These are phyloP conservation scores for Phortica magna DNA, from an alignment of 2,888 invertebrate genomes.

Conservation along the genomic window DNA sequence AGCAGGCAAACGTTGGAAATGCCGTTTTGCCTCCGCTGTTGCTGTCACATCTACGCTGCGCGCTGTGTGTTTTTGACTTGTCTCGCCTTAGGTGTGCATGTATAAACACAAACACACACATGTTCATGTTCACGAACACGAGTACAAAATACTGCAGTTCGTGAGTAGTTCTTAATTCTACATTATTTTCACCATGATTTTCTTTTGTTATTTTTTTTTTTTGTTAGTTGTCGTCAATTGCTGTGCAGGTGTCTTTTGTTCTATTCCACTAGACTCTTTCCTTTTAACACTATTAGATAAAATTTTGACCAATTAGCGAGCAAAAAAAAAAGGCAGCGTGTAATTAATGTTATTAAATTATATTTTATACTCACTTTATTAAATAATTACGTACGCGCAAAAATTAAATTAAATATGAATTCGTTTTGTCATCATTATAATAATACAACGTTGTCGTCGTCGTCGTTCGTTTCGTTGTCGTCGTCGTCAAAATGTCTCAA, in stretches of 20 bases:
- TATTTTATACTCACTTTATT: too few relatives aligned
- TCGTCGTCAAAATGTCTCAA: conserved; percentile 24
- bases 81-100: conserved; percentile 53
- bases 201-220: not conserved
- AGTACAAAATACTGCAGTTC: not conserved
- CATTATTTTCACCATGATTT: not conserved
- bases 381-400: not conserved
- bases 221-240: not conserved
- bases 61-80: conserved; percentile 62
- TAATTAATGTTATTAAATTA: not conserved
- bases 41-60: conserved; percentile 18
- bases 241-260: not conserved
- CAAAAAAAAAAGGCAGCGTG: not conserved
- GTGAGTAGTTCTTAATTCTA: not conserved
- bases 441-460: not conserved
- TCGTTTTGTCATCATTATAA: not conserved
- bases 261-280: not conserved
- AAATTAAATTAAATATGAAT: conserved; percentile 2
- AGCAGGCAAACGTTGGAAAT: conserved; percentile 29
- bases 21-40: conserved; percentile 50
- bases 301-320: conserved; percentile 23
- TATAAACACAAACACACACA: too few relatives aligned
- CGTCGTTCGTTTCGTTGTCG: conserved; percentile 16
- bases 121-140: not conserved
- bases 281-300: not conserved